Percentiles rank a stretch among this genome's conserved stretches.
Conservation (phyloP, 2,888 invertebrate genomes). For the Salticus scenicus region DNA sequence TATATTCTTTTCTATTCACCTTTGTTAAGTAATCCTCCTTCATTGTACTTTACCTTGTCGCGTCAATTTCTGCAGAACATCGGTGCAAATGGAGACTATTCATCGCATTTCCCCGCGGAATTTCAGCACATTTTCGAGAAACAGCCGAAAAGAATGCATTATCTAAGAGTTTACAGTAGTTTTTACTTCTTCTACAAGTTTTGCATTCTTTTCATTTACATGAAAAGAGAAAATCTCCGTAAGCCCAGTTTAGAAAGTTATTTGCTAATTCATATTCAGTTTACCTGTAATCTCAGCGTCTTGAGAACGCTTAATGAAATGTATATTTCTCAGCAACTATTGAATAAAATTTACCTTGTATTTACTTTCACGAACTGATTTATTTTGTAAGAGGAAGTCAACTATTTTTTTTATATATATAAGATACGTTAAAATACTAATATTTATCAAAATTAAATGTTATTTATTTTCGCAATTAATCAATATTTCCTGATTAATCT, state of each 20-base stretch:
- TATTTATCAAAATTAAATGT: too few relatives aligned
- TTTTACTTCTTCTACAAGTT: conserved; percentile 32
- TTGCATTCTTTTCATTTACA: conserved; percentile 19
- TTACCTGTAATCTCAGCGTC: too few relatives aligned
- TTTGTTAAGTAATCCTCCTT: background rate
- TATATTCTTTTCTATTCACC: too few relatives aligned
- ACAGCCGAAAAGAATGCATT: conserved; percentile 24
- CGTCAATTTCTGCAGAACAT: background rate
- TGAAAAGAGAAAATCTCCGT: background rate
- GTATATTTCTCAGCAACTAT: too few relatives aligned
- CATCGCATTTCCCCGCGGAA: conserved; percentile 13
- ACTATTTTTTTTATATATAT: too few relatives aligned
- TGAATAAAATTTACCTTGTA: too few relatives aligned
- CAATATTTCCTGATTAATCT: too few relatives aligned
- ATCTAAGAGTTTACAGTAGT: conserved; percentile 11
- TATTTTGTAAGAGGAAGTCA: too few relatives aligned
- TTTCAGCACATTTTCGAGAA: conserved; percentile 40
- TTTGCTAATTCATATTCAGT: conserved; percentile 52
- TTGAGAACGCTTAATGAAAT: too few relatives aligned
- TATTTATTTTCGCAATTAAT: too few relatives aligned
- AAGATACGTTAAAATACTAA: too few relatives aligned
- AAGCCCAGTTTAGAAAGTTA: conserved; percentile 1
- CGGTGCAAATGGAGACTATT: conserved; percentile 1
- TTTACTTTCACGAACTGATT: too few relatives aligned
- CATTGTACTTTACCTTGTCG: background rate